Conservation (phyloP, 2,888 invertebrate species). For the Eumacrocentrus americanus region DNA sequence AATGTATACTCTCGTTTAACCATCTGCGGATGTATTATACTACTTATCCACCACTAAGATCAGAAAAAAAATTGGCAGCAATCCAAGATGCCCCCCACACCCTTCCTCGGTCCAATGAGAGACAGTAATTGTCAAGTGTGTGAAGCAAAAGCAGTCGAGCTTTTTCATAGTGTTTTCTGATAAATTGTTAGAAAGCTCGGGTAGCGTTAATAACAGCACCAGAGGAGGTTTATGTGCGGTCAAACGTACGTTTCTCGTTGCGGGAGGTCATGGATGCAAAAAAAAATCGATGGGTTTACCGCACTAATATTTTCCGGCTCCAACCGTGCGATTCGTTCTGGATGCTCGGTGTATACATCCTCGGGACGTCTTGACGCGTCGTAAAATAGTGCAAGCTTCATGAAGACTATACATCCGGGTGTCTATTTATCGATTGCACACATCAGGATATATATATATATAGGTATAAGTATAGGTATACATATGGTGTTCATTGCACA, state of each 20-base stretch:
- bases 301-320: conserved; percentile 37
- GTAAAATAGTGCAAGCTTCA: neutral
- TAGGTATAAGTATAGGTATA: no score
- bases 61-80: conserved; percentile 1
- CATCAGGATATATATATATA: no score
- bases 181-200: conserved; percentile 17
- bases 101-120: neutral
- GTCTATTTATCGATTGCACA: conserved; percentile 12
- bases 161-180: neutral
- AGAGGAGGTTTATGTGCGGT: conserved; percentile 44
- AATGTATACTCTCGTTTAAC: no score
- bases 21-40: no score
- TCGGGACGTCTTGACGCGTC: conserved; percentile 13
- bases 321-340: conserved; percentile 25
- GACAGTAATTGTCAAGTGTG: neutral
- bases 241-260: conserved; percentile 38
- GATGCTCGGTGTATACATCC: conserved; percentile 1
- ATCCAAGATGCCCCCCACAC: neutral
- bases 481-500: conserved; percentile 7
- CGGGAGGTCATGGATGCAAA: conserved; percentile 15
- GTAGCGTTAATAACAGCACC: conserved; percentile 37
- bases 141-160: neutral
- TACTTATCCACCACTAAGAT: neutral
- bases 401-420: neutral
- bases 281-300: conserved; percentile 40